Base-by-base conservation (phyloP, 2,888 invertebrate genomes). In the Argyresthia albistria region DNA sequence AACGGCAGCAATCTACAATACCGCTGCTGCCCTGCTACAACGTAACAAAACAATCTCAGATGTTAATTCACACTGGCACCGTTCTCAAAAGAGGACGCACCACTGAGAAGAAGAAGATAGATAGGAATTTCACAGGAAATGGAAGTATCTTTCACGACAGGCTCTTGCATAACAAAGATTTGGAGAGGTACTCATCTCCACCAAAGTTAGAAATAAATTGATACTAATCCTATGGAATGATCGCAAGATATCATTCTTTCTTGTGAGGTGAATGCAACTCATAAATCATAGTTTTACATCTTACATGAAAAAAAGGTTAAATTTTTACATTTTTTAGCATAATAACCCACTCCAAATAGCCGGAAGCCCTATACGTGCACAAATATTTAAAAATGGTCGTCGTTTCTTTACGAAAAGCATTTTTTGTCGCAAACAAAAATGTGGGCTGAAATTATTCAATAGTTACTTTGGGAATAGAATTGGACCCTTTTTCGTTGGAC, bases 341-440 rank as follows among this genome's bases (percentile, higher is more conserved):
- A 82, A 82, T 80, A 83, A 83, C 82, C 83, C 83, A 79, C 83
- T 83, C 83, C 8, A 57, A 79, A 72, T 83, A 77, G 81, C 86
- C 86, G 86, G 86, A 87, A 87, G 82, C 81, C 83, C 80, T 83
- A 72, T 51, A 15, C 82, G 84, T 64, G 77, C 73, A 82, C 82
- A 86, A 86, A 86, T 83, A 86, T 86, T 81, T 79, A 78, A 77
- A 74, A 80, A 74, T 76, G 82, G 80, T 76, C 70, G 67, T 74
- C 73, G 75, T 80, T 80, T 80, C 78, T 71, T 48, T 43, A 55
- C 25, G 16, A 53, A 52, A 60, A 56, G 58, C 54, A 46, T 55
- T 42, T n/a, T 64, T 75, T 77, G 80, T 74, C 73, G 61, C 62
- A 58, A 53, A 50, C 61, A 50, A 53, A 55, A 50, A 51, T 53